A percentile compares a stretch with the other conserved stretches of the same genome.
Evolutionary conservation across 2,888 invertebrate species (phyloP).

Genomic region (Pristionchus entomophagus): DNA sequence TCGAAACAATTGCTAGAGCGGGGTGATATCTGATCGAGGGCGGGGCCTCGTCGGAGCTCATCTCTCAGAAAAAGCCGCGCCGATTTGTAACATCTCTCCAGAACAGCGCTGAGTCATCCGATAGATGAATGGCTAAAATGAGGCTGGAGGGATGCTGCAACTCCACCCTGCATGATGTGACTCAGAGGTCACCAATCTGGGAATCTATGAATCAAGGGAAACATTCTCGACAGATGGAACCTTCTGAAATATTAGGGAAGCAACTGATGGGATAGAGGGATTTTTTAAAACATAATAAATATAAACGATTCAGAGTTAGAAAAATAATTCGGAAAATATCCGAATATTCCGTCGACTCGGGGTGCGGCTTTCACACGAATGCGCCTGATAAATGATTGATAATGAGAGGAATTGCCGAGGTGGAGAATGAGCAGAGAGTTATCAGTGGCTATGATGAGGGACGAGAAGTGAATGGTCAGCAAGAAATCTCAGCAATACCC

Average conservation of each 20-base stretch:
- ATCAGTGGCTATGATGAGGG: constrained; percentile 21
- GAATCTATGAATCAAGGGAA: too few relatives aligned
- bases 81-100: constrained; percentile 16
- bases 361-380: neutral
- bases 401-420: constrained; percentile 12
- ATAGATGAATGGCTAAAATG: constrained; percentile 2
- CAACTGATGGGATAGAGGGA: too few relatives aligned
- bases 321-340: neutral
- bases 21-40: neutral
- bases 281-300: too few relatives aligned
- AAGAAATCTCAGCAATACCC: constrained; percentile 1
- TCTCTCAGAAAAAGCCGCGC: neutral
- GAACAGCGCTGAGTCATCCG: neutral
- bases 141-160: neutral
- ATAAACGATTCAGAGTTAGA: neutral
- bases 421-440: neutral
- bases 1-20: constrained; percentile 3
- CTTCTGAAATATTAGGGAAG: too few relatives aligned
- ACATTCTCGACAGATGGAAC: neutral
- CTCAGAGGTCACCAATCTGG: too few relatives aligned
- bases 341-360: neutral
- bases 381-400: neutral
- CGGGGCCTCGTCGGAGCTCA: neutral
- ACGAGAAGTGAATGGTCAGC: neutral
- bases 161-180: neutral